These are phyloP conservation scores for Tiliacea aurago DNA, from an alignment of 2,888 invertebrate genomes.

Conservation along the genomic window DNA sequence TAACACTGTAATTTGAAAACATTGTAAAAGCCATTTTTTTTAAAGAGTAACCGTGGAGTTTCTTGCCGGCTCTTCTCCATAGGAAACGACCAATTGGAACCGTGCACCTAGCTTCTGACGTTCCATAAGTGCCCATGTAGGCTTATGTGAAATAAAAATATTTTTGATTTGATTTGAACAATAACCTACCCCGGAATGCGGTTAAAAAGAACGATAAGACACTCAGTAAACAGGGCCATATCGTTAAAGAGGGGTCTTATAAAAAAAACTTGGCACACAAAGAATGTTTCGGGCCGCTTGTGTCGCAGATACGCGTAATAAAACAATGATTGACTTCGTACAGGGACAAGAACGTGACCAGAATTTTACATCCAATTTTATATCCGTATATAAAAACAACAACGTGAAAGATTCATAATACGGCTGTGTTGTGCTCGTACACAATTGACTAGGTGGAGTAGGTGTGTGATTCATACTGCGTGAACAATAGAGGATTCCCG, in stretches of 20 bases:
- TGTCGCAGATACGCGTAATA: constrained; percentile 76
- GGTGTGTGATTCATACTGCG: constrained; percentile 43
- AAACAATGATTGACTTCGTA: constrained; percentile 88
- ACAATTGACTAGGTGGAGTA: constrained; percentile 52
- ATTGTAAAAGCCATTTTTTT: too few relatives aligned
- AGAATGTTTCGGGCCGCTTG: constrained; percentile 66
- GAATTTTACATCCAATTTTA: constrained; percentile 87
- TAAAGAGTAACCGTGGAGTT: too few relatives aligned
- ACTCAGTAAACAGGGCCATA: constrained; percentile 59
- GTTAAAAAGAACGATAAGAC: constrained; percentile 49
- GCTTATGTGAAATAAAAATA: too few relatives aligned
- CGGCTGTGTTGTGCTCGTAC: constrained; percentile 67
- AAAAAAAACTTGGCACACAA: constrained; percentile 61
- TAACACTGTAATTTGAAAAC: too few relatives aligned
- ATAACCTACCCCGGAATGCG: constrained; percentile 20
- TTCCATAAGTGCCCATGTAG: too few relatives aligned
- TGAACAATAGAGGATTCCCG: constrained; percentile 43
- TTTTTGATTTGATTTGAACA: too few relatives aligned
- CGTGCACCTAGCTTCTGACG: too few relatives aligned
- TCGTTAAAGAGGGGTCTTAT: constrained; percentile 48
- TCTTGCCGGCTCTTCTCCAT: too few relatives aligned
- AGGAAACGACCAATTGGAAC: too few relatives aligned
- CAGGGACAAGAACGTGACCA: constrained; percentile 79
- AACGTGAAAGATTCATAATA: constrained; percentile 86
- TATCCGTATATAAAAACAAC: constrained; percentile 82